Base-by-base conservation (phyloP, 92 coral and sea anemone species). In the Paragorgia papillata region DNA sequence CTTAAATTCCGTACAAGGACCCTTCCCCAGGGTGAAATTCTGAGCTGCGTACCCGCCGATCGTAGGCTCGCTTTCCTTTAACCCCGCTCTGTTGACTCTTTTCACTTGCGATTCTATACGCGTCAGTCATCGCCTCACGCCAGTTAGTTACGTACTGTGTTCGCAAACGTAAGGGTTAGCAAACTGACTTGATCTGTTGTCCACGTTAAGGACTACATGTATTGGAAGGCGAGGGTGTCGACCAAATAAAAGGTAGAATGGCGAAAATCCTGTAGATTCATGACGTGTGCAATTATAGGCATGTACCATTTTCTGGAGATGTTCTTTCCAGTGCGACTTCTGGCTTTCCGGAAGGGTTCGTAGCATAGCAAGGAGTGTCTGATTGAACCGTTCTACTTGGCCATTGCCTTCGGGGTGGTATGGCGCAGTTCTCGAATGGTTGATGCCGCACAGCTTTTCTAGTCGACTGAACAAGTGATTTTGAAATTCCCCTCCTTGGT, bases 271-370 rank as follows among this genome's bases (percentile, higher is more conserved):
- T 0, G 88, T 78, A 13, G 61, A 59, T 57, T 77, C 88, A 58
- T 84, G 88, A 63, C 75, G 27, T 19, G 86, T 82, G 62, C 80
- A 81, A 71, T 81, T 83, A 62, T 83, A 76, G 4, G 79, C 83
- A 19, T 83, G 83, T 3, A 83, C 54, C 27, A 76, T 58, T 73
- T 83, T 76, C 30, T 66, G 49, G 6, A 75, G 53, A 66, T 66
- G 81, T 18, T 64, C 86, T 58, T 76, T 66, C 86, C 82, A 75
- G 8, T 64, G 37, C 9, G 80, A 59, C 65, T 82, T 82, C 34
- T 71, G 76, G 51, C 40, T 73, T 37, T 73, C 86, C 40, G 82
- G 66, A 6, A 74, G 86, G 1, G 86, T 75, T 37, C 79, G 69
- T 21, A 83, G 69, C 82, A 83, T 83, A 10, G 51, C 69, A 1